phyloP scores from a whole-genome alignment of 2,797 vertebrate genomes.

The Hippocampus kuda region DNA sequence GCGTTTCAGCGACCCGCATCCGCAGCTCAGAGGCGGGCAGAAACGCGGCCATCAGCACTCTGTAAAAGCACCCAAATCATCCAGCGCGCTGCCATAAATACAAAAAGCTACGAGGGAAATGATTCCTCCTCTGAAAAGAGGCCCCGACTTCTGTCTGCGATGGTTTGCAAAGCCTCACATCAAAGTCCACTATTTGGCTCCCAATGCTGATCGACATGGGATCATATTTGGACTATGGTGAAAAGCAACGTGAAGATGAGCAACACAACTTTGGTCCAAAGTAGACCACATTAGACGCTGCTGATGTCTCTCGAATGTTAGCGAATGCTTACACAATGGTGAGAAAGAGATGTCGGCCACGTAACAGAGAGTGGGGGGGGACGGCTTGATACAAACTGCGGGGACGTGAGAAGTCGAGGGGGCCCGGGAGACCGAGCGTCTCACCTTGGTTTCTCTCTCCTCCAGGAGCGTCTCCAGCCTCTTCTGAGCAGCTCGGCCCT shows the following conservation, averaged over 20 bases:
- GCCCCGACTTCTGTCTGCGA: constrained; percentile 11
- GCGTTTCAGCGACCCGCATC: constrained; percentile 54
- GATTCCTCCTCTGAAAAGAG: not conserved
- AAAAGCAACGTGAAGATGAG: constrained; percentile 96
- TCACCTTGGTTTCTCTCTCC: constrained; percentile 97
- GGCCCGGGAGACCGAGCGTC: constrained; percentile 43
- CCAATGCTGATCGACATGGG: constrained; percentile 85
- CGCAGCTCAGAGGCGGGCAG: constrained; percentile 40
- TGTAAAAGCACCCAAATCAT: constrained; percentile 17
- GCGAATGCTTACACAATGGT: constrained; percentile 90
- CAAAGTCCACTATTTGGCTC: constrained; percentile 86
- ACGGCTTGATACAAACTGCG: constrained; percentile 75
- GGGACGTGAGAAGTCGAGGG: constrained; percentile 14
- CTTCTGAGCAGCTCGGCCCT: constrained; percentile 95
- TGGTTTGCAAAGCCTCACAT: constrained; percentile 94
- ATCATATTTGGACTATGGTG: constrained; percentile 90
- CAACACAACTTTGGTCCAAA: constrained; percentile 90
- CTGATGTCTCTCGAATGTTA: constrained; percentile 84
- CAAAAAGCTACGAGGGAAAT: not conserved
- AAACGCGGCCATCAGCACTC: constrained; percentile 40
- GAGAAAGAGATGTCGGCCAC: constrained; percentile 87
- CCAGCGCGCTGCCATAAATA: constrained; percentile 18
- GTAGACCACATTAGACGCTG: constrained; percentile 89
- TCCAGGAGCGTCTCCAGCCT: constrained; percentile 95
- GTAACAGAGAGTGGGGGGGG: constrained; percentile 69